These are phyloP conservation scores for Theristicus caerulescens DNA, from an alignment of 2,113 vertebrate species.

Conservation along the genomic window DNA sequence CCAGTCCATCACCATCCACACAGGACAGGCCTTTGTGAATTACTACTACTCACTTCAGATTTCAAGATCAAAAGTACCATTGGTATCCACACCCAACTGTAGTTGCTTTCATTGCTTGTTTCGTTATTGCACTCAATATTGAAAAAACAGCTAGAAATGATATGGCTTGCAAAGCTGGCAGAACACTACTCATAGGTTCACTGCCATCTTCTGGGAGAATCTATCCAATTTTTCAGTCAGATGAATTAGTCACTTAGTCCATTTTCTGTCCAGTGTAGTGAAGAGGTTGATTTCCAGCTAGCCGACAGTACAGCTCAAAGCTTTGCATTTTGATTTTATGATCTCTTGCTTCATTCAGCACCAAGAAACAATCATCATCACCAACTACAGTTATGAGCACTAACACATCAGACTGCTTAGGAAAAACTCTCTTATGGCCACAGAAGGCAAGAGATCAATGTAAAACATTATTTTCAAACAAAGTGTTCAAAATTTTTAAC, in stretches of 20 bases:
- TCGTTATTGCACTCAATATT: not conserved
- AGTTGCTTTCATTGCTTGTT: not conserved
- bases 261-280: not conserved
- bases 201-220: slow-evolving; percentile 52
- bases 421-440: not conserved
- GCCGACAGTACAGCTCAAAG: not conserved
- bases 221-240: not conserved
- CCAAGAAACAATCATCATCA: not conserved
- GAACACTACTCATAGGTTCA: not conserved
- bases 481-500: not conserved
- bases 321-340: not conserved
- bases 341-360: not conserved
- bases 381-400: not conserved
- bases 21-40: not conserved
- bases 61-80: not conserved
- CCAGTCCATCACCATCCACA: not conserved
- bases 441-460: not conserved
- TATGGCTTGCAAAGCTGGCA: not conserved
- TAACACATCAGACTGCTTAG: not conserved
- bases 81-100: not conserved
- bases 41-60: not conserved
- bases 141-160: not conserved
- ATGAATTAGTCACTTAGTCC: not conserved
- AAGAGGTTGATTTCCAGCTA: not conserved
- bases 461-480: not conserved